Percentiles rank a stretch among this genome's conserved stretches.
Evolutionary conservation across 2,797 vertebrate genomes (phyloP).

Genomic region (Acanthopagrus latus): DNA sequence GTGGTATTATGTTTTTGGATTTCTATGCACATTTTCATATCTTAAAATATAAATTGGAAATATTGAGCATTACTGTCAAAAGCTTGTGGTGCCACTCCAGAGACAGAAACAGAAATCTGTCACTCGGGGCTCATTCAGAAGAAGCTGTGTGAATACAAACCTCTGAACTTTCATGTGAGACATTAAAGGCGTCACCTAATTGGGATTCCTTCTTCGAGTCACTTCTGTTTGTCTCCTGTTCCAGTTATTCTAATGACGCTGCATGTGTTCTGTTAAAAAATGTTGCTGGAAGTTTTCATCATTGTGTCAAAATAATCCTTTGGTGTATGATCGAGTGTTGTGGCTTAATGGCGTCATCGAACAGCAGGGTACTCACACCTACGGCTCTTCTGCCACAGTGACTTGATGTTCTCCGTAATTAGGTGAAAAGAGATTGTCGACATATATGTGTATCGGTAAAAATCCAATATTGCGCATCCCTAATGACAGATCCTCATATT

Average conservation of each 20-base stretch:
- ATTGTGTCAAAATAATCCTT: conserved; percentile 7
- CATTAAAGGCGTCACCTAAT: not conserved
- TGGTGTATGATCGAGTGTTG: not conserved
- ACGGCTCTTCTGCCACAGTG: conserved; percentile 1
- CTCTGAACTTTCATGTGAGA: not conserved
- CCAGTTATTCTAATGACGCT: conserved; percentile 6
- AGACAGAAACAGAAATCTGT: not conserved
- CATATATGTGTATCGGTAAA: too few relatives aligned
- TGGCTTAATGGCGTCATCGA: not conserved
- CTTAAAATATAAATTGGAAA: not conserved
- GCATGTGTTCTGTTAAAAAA: not conserved
- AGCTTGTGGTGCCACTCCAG: not conserved
- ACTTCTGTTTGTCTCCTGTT: not conserved
- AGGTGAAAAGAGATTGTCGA: too few relatives aligned
- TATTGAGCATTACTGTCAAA: not conserved
- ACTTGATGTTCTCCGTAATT: too few relatives aligned
- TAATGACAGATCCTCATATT: too few relatives aligned
- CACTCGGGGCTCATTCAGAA: too few relatives aligned
- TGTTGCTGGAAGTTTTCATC: not conserved
- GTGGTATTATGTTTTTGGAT: not conserved
- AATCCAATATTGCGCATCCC: too few relatives aligned
- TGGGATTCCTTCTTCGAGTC: not conserved
- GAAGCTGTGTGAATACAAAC: not conserved
- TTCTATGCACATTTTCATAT: not conserved
- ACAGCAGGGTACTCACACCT: conserved; percentile 12